Conservation (phyloP, 2,113 vertebrate species). For the Cercocebus atys region DNA sequence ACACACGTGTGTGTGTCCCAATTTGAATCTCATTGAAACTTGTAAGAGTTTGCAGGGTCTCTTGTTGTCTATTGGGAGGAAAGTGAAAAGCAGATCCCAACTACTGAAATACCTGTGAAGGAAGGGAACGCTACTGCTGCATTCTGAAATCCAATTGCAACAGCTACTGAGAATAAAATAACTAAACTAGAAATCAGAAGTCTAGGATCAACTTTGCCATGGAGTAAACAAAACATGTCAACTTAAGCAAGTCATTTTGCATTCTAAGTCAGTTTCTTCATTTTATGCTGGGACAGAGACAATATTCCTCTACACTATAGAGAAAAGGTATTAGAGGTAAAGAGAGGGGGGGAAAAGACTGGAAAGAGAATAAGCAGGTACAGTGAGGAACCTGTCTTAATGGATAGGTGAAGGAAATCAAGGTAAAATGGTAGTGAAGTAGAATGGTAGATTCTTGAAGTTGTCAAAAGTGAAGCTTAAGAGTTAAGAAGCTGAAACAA, state of each 20-base stretch:
- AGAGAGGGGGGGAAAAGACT: not conserved
- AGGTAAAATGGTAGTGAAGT: not conserved
- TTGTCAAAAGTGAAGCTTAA: not conserved
- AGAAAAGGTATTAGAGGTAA: not conserved
- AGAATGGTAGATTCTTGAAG: not conserved
- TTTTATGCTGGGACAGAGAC: not conserved
- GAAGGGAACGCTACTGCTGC: not conserved
- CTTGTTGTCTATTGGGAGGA: not conserved
- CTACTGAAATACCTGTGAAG: not conserved
- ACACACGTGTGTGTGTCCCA: not conserved
- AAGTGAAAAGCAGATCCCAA: not conserved
- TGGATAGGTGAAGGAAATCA: not conserved
- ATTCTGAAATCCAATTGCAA: not conserved
- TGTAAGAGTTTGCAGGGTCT: not conserved
- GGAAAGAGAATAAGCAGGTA: not conserved
- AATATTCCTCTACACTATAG: not conserved
- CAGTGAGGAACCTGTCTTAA: not conserved
- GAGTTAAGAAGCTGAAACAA: not conserved
- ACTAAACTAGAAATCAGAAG: not conserved
- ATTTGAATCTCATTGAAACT: not conserved
- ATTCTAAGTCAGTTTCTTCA: not conserved
- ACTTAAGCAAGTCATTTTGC: not conserved
- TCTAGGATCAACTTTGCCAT: not conserved
- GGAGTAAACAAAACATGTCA: not conserved
- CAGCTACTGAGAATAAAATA: not conserved